These are phyloP conservation scores for Alligator sinensis DNA, from an alignment of 2,113 vertebrate species.

Conservation along the genomic window DNA sequence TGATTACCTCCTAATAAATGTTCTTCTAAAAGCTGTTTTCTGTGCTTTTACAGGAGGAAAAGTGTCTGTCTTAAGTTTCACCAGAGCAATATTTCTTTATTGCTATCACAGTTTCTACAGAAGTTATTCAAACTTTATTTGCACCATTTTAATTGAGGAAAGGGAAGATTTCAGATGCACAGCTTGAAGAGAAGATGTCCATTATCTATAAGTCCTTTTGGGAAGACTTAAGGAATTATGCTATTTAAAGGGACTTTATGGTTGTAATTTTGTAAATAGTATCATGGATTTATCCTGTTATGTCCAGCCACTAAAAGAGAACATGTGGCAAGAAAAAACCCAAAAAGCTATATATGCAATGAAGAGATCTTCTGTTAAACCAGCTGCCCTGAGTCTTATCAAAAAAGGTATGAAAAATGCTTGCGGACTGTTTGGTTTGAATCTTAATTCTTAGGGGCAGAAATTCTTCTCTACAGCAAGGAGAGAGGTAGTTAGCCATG, in stretches of 20 bases:
- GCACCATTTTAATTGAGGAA: not conserved
- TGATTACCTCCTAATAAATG: constrained; percentile 23
- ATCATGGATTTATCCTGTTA: not conserved
- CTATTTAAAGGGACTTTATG: not conserved
- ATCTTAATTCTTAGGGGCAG: not conserved
- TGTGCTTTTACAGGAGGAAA: constrained; percentile 64
- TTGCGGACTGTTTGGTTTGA: accelerated
- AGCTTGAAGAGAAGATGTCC: not conserved
- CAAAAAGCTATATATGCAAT: not conserved
- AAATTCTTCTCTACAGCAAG: not conserved
- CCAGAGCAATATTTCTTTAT: not conserved
- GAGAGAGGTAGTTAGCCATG: no score
- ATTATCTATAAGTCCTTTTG: not conserved
- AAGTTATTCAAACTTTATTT: not conserved
- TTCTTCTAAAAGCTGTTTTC: constrained; percentile 50
- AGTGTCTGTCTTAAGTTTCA: not conserved
- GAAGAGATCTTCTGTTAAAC: not conserved
- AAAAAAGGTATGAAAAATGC: not conserved
- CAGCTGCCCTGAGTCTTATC: not conserved
- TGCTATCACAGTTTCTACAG: not conserved
- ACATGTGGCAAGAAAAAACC: not conserved
- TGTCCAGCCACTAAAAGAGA: not conserved
- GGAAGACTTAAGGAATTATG: not conserved
- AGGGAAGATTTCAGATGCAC: not conserved
- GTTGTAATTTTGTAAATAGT: not conserved